A percentile compares a stretch with the other conserved stretches of the same genome.
Conservation (phyloP, 2,888 invertebrate species). For the Agriopis leucophaearia region DNA sequence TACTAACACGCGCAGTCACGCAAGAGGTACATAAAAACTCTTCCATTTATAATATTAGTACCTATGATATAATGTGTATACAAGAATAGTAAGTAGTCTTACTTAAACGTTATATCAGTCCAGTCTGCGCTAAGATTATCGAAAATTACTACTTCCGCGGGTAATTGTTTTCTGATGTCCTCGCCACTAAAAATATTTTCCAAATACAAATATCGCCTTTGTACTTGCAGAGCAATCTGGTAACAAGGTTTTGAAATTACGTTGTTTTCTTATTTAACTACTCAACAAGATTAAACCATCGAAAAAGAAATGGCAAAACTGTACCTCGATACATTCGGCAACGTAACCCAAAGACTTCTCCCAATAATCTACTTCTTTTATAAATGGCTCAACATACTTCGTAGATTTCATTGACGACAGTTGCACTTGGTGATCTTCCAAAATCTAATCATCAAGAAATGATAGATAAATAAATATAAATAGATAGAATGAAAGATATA, state of each 20-base stretch:
- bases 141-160: slow-evolving; percentile 91
- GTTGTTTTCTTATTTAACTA: neutral
- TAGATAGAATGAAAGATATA: no score
- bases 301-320: no score
- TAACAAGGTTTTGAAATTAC: slow-evolving; percentile 1
- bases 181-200: slow-evolving; percentile 96
- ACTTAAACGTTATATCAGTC: slow-evolving; percentile 88
- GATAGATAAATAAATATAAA: no score
- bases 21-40: no score
- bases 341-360: slow-evolving; percentile 93
- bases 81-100: slow-evolving; percentile 44
- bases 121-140: slow-evolving; percentile 90
- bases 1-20: no score
- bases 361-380: slow-evolving; percentile 94
- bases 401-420: slow-evolving; percentile 96
- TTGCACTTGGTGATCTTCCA: slow-evolving; percentile 95
- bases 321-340: slow-evolving; percentile 92
- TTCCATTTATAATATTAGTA: neutral
- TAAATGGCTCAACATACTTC: slow-evolving; percentile 94
- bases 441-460: slow-evolving; percentile 64
- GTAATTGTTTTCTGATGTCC: slow-evolving; percentile 94
- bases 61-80: no score
- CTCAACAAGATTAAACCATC: neutral
- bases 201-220: slow-evolving; percentile 94
- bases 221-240: slow-evolving; percentile 90